phyloP scores from a whole-genome alignment of 2,797 vertebrate species.

The Ceyx erithaca region DNA sequence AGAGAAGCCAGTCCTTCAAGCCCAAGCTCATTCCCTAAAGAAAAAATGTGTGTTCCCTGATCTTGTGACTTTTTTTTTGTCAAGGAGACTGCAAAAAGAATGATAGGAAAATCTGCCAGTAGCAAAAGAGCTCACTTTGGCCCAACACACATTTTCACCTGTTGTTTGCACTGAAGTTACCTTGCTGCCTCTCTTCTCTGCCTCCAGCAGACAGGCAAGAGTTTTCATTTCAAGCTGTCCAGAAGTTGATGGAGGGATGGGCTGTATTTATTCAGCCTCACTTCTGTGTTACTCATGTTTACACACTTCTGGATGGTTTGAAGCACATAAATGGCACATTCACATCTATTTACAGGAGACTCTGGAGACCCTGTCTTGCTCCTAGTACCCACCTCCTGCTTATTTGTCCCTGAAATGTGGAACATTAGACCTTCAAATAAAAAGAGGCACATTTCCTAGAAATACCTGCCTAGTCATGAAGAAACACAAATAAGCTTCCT shows the following conservation, averaged over 20 bases:
- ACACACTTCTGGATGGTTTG: background rate
- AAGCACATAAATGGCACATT: background rate
- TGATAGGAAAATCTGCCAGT: background rate
- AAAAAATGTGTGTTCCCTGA: rapidly evolving
- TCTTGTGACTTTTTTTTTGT: background rate
- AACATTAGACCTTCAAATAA: background rate
- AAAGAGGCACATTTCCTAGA: background rate
- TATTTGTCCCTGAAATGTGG: background rate
- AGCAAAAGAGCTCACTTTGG: background rate
- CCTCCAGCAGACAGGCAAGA: background rate
- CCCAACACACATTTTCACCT: background rate
- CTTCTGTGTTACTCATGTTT: background rate
- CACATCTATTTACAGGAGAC: background rate
- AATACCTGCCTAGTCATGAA: background rate
- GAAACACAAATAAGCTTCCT: background rate
- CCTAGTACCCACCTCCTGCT: background rate
- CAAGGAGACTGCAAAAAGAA: background rate
- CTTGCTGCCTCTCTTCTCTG: background rate
- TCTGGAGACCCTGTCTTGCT: background rate
- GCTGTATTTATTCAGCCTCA: background rate
- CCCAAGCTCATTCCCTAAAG: background rate
- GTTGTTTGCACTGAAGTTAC: background rate
- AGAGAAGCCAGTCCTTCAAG: background rate
- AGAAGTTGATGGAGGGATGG: background rate
- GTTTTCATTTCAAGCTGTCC: background rate